A percentile compares a stretch with the other conserved stretches of the same genome.
Conservation (phyloP, 2,888 invertebrate species). For the Rhogogaster chlorosoma region DNA sequence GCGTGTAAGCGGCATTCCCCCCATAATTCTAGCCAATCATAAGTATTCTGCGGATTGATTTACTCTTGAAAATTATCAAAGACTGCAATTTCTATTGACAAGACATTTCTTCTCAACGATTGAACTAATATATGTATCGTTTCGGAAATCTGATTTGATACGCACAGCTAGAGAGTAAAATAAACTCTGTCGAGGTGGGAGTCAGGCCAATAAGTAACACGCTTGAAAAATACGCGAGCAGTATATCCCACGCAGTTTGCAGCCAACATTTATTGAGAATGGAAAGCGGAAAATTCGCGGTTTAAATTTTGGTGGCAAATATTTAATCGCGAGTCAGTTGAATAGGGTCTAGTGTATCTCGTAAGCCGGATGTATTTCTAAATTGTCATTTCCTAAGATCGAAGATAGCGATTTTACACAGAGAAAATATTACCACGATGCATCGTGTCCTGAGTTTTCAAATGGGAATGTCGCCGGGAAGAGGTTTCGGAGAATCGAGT, state of each 20-base stretch:
- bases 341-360: not conserved
- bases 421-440: constrained; percentile 67
- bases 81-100: not conserved
- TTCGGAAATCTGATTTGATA: not conserved
- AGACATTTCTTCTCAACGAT: not conserved
- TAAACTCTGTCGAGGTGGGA: constrained; percentile 26
- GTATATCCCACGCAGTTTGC: constrained; percentile 35
- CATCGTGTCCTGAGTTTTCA: constrained; percentile 78
- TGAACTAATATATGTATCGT: not conserved
- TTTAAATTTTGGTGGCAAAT: not conserved
- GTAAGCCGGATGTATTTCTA: not conserved
- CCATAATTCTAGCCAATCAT: not conserved
- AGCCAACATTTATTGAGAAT: constrained; percentile 34
- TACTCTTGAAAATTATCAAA: not conserved
- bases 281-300: not conserved
- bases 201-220: constrained; percentile 8
- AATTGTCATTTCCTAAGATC: not conserved
- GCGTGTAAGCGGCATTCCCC: too few species aligned
- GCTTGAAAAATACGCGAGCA: constrained; percentile 5
- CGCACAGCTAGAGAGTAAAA: constrained; percentile 8
- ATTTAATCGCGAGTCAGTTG: not conserved
- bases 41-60: not conserved
- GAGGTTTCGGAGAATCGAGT: constrained; percentile 73
- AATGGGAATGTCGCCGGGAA: constrained; percentile 62
- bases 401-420: not conserved